phyloP scores from a whole-genome alignment of 2,797 vertebrate species.

The Synanceia verrucosa region DNA sequence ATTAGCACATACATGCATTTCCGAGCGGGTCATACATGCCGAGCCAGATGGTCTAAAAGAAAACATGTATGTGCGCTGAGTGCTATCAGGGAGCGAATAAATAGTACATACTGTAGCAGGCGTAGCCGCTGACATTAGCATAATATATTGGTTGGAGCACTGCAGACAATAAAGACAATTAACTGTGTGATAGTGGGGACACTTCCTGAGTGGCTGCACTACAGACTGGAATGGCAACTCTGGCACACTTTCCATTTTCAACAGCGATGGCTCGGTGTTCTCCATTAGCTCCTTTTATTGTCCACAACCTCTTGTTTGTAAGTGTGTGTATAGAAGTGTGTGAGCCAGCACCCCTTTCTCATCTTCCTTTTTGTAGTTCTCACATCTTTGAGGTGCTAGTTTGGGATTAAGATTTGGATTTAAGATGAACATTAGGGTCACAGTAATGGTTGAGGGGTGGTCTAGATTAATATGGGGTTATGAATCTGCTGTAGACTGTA shows the following conservation, averaged over 20 bases:
- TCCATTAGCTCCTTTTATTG: constrained; percentile 47
- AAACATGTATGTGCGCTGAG: constrained; percentile 71
- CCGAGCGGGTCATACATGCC: constrained; percentile 75
- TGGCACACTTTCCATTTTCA: constrained; percentile 53
- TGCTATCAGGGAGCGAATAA: constrained; percentile 67
- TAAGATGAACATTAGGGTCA: neutral
- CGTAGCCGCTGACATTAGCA: constrained; percentile 69
- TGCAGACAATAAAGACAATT: constrained; percentile 77
- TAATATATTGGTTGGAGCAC: constrained; percentile 72
- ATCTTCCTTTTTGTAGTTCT: neutral
- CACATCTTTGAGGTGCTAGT: neutral
- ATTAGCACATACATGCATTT: constrained; percentile 82
- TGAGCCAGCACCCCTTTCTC: neutral
- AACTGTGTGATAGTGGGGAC: constrained; percentile 63
- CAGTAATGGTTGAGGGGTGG: neutral
- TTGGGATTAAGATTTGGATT: neutral
- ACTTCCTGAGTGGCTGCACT: constrained; percentile 60
- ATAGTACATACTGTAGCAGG: constrained; percentile 61
- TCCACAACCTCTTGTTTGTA: constrained; percentile 6
- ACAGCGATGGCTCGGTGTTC: constrained; percentile 32
- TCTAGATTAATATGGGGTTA: neutral
- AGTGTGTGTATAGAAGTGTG: neutral
- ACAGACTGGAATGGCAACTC: constrained; percentile 52
- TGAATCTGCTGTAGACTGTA: neutral
- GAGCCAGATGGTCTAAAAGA: constrained; percentile 77